Evolutionary conservation across 1,140 invertebrate genomes (phyloP), one percentile per base, ranked within the genome.

Genomic region (Thaumatotibia leucotreta): DNA sequence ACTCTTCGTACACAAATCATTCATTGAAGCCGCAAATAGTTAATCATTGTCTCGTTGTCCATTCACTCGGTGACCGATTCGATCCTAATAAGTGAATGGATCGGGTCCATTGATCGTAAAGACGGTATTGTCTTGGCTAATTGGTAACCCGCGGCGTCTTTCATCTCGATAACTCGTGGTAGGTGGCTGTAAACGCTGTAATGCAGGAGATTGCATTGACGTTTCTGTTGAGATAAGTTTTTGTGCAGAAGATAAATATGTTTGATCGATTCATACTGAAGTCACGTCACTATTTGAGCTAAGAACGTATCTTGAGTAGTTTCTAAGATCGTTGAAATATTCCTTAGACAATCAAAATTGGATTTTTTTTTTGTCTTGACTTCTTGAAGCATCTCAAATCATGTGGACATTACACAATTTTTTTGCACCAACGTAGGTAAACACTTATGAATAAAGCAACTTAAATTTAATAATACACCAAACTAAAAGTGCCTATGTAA

Each of bases 51-150:
- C 63, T 22, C 65, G 23, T 32, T 62, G 33, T 27, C 65, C 67
- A 66, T 72, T 62, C 70, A 64, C 65, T 71, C 61, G 73, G 24
- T 63, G 63, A 65, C 52, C 39, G 39, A 45, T 20, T 45, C 39
- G 39, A 45, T 20, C 52, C 23, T 24, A 54, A 77, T 82, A 77
- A 80, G 80, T 82, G 80, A 63, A 72, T 45, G 77, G 66, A 68
- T 65, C 74, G 75, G 66, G 67, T 63, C 76, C 76, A 83, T 83
- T 83, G 80, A 83, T 79, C 73, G 74, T 77, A 75, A 80, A 83
- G 65, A 77, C 67, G 45, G 62, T 74, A 79, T 83, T 84, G 82
- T 84, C 76, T 69, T 69, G 33, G 74, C 71, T 79, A 79, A 82
- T 85, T 79, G 78, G 76, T 73, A 65, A 61, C 50, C 54, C 61